Evolutionary conservation across 2,113 vertebrate species (phyloP).

Genomic region (Xiphias gladius): DNA sequence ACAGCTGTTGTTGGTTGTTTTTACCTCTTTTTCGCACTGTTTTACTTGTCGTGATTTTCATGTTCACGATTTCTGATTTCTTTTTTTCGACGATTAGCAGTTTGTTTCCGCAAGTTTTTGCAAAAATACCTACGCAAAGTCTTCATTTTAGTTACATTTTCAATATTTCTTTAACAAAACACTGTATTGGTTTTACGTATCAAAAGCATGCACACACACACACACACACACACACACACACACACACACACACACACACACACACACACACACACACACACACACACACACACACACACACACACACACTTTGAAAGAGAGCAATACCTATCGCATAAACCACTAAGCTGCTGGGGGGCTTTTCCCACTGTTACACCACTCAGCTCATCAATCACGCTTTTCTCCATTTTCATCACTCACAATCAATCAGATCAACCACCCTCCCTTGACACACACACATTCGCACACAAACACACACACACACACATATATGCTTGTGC

Average conservation of each 20-base stretch:
- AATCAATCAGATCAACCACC: constrained; percentile 56
- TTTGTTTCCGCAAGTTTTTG: not conserved
- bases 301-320: not conserved
- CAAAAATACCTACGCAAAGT: no score
- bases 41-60: not conserved
- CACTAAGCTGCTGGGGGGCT: constrained; percentile 8
- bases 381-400: constrained; percentile 51
- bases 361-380: constrained; percentile 12
- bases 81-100: not conserved
- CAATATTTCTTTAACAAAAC: not conserved
- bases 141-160: no score
- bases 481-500: not conserved
- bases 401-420: constrained; percentile 52
- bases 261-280: not conserved
- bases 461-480: constrained; percentile 2
- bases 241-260: not conserved
- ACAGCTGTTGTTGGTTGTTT: no score
- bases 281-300: not conserved
- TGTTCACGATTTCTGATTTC: not conserved
- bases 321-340: not conserved
- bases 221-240: constrained; percentile 19
- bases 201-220: not conserved
- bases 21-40: not conserved
- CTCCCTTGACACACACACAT: constrained; percentile 6
- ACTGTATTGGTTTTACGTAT: not conserved